Evolutionary conservation across 2,888 invertebrate genomes (phyloP).

Genomic region (Lymantria monacha): DNA sequence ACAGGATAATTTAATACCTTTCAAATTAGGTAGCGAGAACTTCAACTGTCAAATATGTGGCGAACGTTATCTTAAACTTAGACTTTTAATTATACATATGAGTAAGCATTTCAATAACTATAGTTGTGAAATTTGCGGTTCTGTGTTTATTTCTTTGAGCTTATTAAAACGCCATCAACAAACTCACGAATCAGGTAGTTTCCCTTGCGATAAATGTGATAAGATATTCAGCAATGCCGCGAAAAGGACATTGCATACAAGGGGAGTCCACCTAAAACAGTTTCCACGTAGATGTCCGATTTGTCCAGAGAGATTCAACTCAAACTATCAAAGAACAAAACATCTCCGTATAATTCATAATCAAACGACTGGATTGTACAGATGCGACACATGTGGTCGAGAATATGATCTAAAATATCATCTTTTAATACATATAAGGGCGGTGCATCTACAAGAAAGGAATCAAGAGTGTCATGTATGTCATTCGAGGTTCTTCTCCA

Average conservation of each 20-base stretch:
- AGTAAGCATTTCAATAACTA: conserved; percentile 66
- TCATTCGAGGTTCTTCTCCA: conserved; percentile 60
- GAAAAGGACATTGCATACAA: conserved; percentile 52
- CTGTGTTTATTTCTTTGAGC: conserved; percentile 53
- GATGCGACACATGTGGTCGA: conserved; percentile 60
- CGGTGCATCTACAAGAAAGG: conserved; percentile 64
- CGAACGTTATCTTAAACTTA: conserved; percentile 51
- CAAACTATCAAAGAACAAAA: conserved; percentile 61
- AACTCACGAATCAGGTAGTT: conserved; percentile 55
- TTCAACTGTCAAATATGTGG: conserved; percentile 63
- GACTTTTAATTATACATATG: conserved; percentile 65
- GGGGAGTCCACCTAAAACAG: conserved; percentile 61
- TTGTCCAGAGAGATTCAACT: conserved; percentile 64
- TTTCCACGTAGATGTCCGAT: conserved; percentile 56
- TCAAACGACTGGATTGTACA: conserved; percentile 44
- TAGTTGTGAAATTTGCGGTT: conserved; percentile 66
- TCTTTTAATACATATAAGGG: conserved; percentile 55
- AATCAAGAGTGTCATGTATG: conserved; percentile 62
- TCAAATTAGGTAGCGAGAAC: conserved; percentile 48
- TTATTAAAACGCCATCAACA: conserved; percentile 55
- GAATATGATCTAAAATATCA: conserved; percentile 64
- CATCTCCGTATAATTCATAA: conserved; percentile 63
- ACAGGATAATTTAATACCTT: conserved; percentile 64
- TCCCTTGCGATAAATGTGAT: conserved; percentile 62
- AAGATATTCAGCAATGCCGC: conserved; percentile 60